phyloP scores from a whole-genome alignment of 2,797 vertebrate species.

The Catharus ustulatus region DNA sequence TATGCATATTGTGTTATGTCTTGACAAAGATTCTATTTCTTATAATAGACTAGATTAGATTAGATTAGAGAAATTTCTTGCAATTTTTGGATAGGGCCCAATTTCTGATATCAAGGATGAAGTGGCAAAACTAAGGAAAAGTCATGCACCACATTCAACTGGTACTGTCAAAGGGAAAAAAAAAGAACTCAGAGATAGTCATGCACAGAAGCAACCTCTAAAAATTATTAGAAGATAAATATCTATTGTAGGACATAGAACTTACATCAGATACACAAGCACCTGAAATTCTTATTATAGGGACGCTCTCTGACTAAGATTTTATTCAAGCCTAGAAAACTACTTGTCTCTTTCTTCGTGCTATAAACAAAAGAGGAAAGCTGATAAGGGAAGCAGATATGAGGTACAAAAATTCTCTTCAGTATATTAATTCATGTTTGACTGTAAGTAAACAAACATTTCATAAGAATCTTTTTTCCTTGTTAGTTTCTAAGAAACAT shows the following conservation, averaged over 20 bases:
- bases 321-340: neutral
- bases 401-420: neutral
- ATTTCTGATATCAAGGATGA: neutral
- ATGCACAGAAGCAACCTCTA: neutral
- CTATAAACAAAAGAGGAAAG: neutral
- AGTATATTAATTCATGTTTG: neutral
- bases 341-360: neutral
- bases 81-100: neutral
- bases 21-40: neutral
- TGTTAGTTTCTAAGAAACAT: neutral
- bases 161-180: neutral
- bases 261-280: neutral
- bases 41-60: neutral
- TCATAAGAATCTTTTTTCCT: neutral
- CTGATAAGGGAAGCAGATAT: neutral
- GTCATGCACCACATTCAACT: neutral
- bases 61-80: neutral
- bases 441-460: neutral
- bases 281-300: neutral
- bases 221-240: neutral
- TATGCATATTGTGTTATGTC: rapidly evolving
- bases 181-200: neutral
- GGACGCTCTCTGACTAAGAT: neutral
- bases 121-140: neutral
- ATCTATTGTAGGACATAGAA: neutral